Evolutionary conservation across 2,888 invertebrate species (phyloP).

Genomic region (Geotrupes spiniger): DNA sequence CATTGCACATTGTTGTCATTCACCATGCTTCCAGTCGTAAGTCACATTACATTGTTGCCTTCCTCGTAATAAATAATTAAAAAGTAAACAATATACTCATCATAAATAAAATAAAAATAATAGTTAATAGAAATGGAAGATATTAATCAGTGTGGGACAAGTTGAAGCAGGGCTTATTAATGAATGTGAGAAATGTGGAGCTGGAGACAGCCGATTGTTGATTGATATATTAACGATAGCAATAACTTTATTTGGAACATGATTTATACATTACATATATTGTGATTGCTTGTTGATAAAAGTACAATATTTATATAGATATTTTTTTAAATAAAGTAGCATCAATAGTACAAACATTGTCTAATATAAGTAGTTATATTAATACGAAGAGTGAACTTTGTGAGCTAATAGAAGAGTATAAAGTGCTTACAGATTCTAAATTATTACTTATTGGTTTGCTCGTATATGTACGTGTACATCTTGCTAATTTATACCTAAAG

Average conservation of each 20-base stretch:
- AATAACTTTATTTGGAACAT: slow-evolving; percentile 20
- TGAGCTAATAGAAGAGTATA: slow-evolving; percentile 12
- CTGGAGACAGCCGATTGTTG: no score
- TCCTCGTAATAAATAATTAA: no score
- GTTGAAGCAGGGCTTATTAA: no score
- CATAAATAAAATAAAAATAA: no score
- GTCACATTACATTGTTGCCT: no score
- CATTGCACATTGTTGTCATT: no score
- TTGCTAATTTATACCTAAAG: slow-evolving; percentile 13
- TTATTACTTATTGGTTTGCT: slow-evolving; percentile 3
- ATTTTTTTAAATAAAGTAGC: slow-evolving; percentile 36
- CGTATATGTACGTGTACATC: slow-evolving; percentile 13
- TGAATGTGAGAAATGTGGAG: no score
- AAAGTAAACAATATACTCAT: no score
- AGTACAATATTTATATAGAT: not conserved
- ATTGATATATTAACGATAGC: no score
- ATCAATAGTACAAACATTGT: slow-evolving; percentile 40
- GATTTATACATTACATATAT: slow-evolving; percentile 16
- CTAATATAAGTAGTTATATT: slow-evolving; percentile 34
- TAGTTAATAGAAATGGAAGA: no score
- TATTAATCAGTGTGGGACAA: no score
- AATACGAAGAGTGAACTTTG: slow-evolving; percentile 30
- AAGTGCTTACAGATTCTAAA: slow-evolving; percentile 17
- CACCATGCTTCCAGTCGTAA: no score
- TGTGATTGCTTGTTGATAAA: slow-evolving; percentile 16